Evolutionary conservation across 2,888 invertebrate species (phyloP), one percentile per base, ranked within the genome.

Genomic region (Eristalis pertinax): DNA sequence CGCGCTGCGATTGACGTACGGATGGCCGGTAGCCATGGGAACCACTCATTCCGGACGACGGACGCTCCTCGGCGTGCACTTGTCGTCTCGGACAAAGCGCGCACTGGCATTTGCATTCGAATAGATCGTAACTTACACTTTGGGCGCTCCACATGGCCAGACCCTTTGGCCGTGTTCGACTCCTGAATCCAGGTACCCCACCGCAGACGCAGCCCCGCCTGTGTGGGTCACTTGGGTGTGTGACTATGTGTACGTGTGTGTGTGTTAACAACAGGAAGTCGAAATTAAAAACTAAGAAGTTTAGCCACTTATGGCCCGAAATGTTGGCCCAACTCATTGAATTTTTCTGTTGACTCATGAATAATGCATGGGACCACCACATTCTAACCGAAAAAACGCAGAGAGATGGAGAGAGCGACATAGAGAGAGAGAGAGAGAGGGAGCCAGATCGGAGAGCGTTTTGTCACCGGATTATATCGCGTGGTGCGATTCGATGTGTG

Each of bases 311-410:
- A 35, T 60, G 22, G 73, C 29, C 73, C 72, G 60, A 79, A 79
- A 79, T 79, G 72, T 73, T 79, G 79, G 73, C 38, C 72, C 79
- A 79, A 73, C 72, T 79, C 43, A 60, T 43, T 79, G 65, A 79
- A 60, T 64, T 72, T 29, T 60, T 70, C 63, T 78, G 65, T 65
- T 72, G 79, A 73, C 60, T 79, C 67, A 79, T 72, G 79, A 79
- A 79, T 79, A 73, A 79, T 67, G 65, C 72, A 79, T 67, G 29
- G 65, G 38, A 32, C 38, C 26, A 35, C 38, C 15, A 50, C 24
- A 76, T 35, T 70, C 62, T 24, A 38, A 11, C 19, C 50, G 38
- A 38, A 62, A 24, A 67, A 26, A 26, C 26, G 26, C 26, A 26
- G 26, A 26, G 26, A 26, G 26, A 24, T 2, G 24, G 50, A 50